Percentiles rank a stretch among this genome's conserved stretches.
Conservation (phyloP, 2,797 vertebrate genomes). For the Pseudopleuronectes americanus region DNA sequence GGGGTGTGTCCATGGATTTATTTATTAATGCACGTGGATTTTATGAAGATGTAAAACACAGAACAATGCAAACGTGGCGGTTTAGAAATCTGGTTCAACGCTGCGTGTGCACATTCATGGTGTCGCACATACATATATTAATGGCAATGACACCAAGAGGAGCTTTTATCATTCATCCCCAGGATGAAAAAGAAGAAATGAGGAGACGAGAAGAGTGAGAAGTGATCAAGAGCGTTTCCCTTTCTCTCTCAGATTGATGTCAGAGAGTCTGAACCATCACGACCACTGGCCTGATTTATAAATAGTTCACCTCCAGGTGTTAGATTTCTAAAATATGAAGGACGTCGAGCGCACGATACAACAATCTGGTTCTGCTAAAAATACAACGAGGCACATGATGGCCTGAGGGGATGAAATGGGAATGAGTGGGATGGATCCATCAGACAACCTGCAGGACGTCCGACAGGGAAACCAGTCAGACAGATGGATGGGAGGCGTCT, state of each 20-base stretch:
- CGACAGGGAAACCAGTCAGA: conserved; percentile 22
- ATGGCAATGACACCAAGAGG: not conserved
- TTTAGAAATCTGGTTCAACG: conserved; percentile 5
- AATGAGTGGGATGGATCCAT: conserved; percentile 10
- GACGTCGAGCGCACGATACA: conserved; percentile 43
- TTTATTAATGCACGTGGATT: no score
- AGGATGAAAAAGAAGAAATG: conserved; percentile 17
- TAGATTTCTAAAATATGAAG: conserved; percentile 52
- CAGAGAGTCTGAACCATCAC: conserved; percentile 30
- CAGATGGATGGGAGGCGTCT: not conserved
- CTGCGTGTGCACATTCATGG: conserved; percentile 4
- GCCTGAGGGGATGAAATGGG: conserved; percentile 37
- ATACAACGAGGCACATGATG: conserved; percentile 46
- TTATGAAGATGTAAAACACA: not conserved
- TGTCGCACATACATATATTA: not conserved
- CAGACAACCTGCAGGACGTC: conserved; percentile 39
- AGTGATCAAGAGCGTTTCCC: conserved; percentile 4
- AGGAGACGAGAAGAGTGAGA: conserved; percentile 1
- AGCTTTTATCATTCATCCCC: conserved; percentile 21
- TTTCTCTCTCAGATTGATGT: no score
- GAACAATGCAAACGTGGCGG: conserved; percentile 24
- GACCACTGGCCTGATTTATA: conserved; percentile 57
- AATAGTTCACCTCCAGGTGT: conserved; percentile 57
- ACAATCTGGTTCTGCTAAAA: conserved; percentile 72
- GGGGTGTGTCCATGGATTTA: no score